phyloP scores from a whole-genome alignment of 2,113 vertebrate genomes.

The Camelus bactrianus region DNA sequence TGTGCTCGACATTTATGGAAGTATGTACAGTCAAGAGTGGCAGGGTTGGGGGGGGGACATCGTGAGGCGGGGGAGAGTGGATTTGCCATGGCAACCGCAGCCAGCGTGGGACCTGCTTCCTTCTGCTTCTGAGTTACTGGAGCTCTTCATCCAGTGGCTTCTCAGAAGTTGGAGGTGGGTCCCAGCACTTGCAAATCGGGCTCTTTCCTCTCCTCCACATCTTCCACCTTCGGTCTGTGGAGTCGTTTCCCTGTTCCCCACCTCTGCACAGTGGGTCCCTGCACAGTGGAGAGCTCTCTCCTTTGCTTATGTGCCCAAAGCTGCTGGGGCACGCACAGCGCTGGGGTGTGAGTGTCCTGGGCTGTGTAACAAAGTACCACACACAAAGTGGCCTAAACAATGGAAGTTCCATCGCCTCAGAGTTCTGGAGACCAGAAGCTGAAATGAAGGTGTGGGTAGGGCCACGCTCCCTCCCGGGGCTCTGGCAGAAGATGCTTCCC shows the following conservation, averaged over 20 bases:
- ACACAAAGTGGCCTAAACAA: neutral
- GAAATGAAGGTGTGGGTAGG: neutral
- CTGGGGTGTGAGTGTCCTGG: neutral
- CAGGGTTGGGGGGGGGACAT: slow-evolving; percentile 57
- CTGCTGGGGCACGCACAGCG: rapidly evolving
- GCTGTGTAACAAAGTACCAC: no score
- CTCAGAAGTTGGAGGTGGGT: neutral
- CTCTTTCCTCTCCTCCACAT: slow-evolving; percentile 65
- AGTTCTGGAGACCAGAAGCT: neutral
- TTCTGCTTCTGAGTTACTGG: slow-evolving; percentile 66
- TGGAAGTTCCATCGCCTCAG: no score
- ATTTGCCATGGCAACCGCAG: slow-evolving; percentile 82
- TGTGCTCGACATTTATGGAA: slow-evolving; percentile 80
- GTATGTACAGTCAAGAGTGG: slow-evolving; percentile 79
- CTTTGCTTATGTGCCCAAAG: slow-evolving; percentile 5
- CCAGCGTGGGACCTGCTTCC: slow-evolving; percentile 57
- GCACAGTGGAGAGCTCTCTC: slow-evolving; percentile 28
- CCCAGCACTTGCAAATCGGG: slow-evolving; percentile 45
- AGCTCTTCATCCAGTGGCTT: slow-evolving; percentile 54
- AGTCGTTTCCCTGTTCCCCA: slow-evolving; percentile 68
- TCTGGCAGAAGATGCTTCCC: neutral
- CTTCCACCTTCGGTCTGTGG: slow-evolving; percentile 43
- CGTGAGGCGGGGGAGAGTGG: neutral
- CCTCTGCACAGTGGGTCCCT: slow-evolving; percentile 26
- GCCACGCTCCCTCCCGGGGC: no score